phyloP scores from a whole-genome alignment of 2,113 vertebrate genomes.

The Corydoras sp. region DNA sequence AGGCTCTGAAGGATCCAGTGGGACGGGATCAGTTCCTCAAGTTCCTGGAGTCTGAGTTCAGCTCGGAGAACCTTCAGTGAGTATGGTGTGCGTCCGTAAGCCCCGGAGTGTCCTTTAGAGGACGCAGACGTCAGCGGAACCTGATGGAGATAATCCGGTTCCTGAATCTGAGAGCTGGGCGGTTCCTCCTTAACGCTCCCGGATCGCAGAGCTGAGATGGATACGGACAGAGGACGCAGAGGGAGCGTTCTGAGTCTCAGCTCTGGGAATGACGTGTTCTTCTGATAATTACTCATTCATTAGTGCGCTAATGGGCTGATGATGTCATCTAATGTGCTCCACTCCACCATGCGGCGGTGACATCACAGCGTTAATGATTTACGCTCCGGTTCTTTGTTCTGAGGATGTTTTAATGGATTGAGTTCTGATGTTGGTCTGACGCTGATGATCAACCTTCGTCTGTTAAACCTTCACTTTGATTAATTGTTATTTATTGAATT shows the following conservation, averaged over 20 bases:
- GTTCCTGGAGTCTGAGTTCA: conserved; percentile 97
- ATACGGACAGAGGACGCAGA: conserved; percentile 17
- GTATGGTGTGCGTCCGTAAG: not conserved
- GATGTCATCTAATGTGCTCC: conserved; percentile 6
- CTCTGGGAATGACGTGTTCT: conserved; percentile 12
- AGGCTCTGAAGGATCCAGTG: conserved; percentile 87
- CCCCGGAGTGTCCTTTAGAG: conserved; percentile 1
- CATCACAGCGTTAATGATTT: not conserved
- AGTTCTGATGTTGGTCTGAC: no score
- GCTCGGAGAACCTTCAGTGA: conserved; percentile 97
- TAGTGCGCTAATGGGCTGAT: conserved; percentile 26
- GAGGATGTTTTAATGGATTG: no score
- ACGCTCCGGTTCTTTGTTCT: not conserved
- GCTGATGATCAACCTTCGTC: no score
- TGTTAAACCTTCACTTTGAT: no score
- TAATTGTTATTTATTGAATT: no score
- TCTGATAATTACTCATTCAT: conserved; percentile 16
- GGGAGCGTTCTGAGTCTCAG: conserved; percentile 3
- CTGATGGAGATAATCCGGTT: conserved; percentile 13
- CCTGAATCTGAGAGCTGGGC: not conserved
- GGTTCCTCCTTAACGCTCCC: conserved; percentile 30
- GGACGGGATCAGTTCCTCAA: conserved; percentile 93
- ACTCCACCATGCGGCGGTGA: not conserved
- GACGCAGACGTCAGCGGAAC: conserved; percentile 31
- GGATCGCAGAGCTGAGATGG: conserved; percentile 29